Percentiles rank a stretch among this genome's conserved stretches.
phyloP scores from a whole-genome alignment of 2,888 invertebrate species.

The Cecidostiba fungosa region DNA sequence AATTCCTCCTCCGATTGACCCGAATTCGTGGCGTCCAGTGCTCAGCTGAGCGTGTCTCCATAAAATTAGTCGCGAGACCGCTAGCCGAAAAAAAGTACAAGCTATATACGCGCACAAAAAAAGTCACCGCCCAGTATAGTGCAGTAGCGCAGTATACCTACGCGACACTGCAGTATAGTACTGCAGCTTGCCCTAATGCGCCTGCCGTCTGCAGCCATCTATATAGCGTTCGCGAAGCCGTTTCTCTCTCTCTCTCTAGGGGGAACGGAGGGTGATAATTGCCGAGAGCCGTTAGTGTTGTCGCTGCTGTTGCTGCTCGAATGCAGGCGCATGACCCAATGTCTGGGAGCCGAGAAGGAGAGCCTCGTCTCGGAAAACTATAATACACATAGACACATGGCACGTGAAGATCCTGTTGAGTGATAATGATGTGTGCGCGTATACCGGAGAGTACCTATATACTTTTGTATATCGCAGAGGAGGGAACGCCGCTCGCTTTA shows the following conservation, averaged over 20 bases:
- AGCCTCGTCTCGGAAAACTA: slow-evolving; percentile 28
- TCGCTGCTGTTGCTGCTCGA: slow-evolving; percentile 52
- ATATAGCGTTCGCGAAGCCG: neutral
- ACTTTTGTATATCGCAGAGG: slow-evolving; percentile 44
- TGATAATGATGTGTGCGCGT: slow-evolving; percentile 58
- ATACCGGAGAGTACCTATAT: slow-evolving; percentile 29
- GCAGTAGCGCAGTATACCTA: neutral
- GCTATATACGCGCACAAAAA: neutral
- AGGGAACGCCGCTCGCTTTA: slow-evolving; percentile 56
- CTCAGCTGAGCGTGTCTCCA: neutral
- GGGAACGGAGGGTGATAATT: slow-evolving; percentile 72
- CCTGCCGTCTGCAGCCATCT: slow-evolving; percentile 11
- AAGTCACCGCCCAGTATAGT: neutral
- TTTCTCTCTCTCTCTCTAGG: neutral
- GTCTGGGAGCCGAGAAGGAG: slow-evolving; percentile 28
- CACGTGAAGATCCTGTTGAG: slow-evolving; percentile 56
- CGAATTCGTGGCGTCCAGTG: slow-evolving; percentile 16
- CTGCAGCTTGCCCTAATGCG: slow-evolving; percentile 5
- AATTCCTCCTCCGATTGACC: slow-evolving; percentile 34
- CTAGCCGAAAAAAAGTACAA: neutral
- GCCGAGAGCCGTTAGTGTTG: slow-evolving; percentile 71
- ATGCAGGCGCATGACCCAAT: slow-evolving; percentile 35
- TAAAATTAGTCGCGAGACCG: slow-evolving; percentile 34
- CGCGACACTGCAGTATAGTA: neutral
- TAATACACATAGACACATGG: slow-evolving; percentile 6